These are phyloP conservation scores for Callithrix jacchus DNA, from an alignment of 2,113 vertebrate species.

Conservation along the genomic window DNA sequence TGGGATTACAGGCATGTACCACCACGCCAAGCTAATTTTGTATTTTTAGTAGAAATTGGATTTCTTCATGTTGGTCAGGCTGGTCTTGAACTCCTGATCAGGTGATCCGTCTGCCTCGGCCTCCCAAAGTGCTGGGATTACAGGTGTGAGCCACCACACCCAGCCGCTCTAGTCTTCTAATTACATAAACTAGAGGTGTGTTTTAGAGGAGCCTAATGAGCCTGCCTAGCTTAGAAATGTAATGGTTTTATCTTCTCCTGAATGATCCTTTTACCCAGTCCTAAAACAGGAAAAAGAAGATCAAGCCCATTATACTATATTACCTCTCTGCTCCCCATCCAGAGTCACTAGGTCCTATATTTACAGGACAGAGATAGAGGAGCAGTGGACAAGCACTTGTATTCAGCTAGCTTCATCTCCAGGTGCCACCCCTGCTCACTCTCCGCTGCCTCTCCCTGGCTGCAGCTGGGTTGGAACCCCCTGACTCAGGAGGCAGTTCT, in stretches of 20 bases:
- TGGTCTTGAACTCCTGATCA: too few species aligned
- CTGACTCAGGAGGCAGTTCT: fast-evolving
- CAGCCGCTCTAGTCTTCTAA: not conserved
- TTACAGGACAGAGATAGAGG: not conserved
- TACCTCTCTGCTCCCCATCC: not conserved
- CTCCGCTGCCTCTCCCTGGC: fast-evolving
- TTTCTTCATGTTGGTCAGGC: too few species aligned
- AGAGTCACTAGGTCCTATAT: not conserved
- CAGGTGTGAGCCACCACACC: too few species aligned
- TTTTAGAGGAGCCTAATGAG: not conserved
- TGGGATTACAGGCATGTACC: too few species aligned
- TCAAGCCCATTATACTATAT: not conserved
- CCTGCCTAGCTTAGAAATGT: not conserved
- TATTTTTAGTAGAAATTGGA: too few species aligned
- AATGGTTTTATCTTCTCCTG: not conserved
- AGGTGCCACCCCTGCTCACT: not conserved
- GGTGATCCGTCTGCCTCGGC: too few species aligned
- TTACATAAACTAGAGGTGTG: not conserved
- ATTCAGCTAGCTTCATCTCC: not conserved
- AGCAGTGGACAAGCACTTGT: not conserved
- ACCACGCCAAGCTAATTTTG: too few species aligned
- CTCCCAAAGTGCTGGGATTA: too few species aligned
- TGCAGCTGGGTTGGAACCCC: not conserved
- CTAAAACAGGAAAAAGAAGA: not conserved
- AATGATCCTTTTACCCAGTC: not conserved